Base-by-base conservation (phyloP, 2,888 invertebrate genomes). In the Geotrupes spiniger region DNA sequence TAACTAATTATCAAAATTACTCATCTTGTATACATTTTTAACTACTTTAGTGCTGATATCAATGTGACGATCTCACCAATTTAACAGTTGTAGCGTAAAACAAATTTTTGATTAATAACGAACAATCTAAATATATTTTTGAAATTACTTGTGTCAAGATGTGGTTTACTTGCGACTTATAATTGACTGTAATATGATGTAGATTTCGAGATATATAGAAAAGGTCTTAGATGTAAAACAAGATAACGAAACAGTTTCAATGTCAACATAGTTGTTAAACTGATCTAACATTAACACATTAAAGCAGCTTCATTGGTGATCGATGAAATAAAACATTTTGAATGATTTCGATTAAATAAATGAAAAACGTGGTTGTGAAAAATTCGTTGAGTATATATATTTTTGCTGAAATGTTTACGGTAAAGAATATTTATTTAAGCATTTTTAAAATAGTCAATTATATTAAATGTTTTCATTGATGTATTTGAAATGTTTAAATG, bases 381-480 rank as follows among this genome's bases (percentile, higher is more conserved):
- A 42, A 46, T 46, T 33, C 28, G 37, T 48, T 42, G n/a, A n/a
- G n/a, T n/a, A n/a, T n/a, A 40, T 33, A 40, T 46, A 42, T 46
- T 46, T 46, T 39, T 46, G n/a, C 15, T 31, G 43, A 36, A 25
- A 33, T 33, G 33, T 33, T 33, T 33, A 33, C 14, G 15, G 12
- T 12, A 12, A 33, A 36, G 17, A 25, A 25, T 33, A 36, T 25
- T 46, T 46, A 31, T 37, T 46, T 42, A 15, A 25, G 33, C 28
- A 26, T 42, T 16, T 28, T 33, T 40, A 29, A 51, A 28, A 31
- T 46, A 46, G 46, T 51, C 51, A 51, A 39, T 51, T 46, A 51
- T 39, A 51, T 11, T 46, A 15, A 38, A 46, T 47, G 42, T 49
- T 40, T 45, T 36, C 29, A 14, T 37, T 14, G 27, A 31, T 46